Evolutionary conservation across 2,113 vertebrate genomes (phyloP), one percentile per base, ranked within the genome.

Genomic region (Pseudopipra pipra): DNA sequence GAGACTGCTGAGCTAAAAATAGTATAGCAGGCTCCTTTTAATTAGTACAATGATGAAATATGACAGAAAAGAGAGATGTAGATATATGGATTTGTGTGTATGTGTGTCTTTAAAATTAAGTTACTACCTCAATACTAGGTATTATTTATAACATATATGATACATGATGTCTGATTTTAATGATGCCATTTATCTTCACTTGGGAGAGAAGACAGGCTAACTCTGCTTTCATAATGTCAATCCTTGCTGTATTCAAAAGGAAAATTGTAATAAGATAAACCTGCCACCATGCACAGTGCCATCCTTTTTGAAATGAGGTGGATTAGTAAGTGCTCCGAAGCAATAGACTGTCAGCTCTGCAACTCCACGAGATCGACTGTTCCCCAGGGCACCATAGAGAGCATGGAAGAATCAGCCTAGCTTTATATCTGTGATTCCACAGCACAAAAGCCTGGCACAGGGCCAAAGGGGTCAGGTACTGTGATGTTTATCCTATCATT

Each of bases 61-160:
- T 85, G 96, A 95, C 96, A 97, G 92, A 94, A 93, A 76, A 95
- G 75, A 93, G 80, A 93, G 76, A 94, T 89, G 73, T 87, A 95
- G 95, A 94, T 96, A 89, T 91, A 95, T 94, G 80, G 90, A 95
- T 93, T 90, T 82, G 59, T 94, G 85, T 97, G 90, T 87, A 75
- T 86, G 72, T 93, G 65, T 95, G 88, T 96, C 95, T 92, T 96
- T 94, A 96, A 95, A 94, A 96, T 96, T 95, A 97, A 93, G 93
- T 97, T 96, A 97, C 94, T 94, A 96, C 86, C 77, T 87, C 80
- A 92, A 41, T 90, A 92, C 70, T 54, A 93, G 84, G 81, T 95
- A 89, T 93, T 96, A 96, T 96, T 96, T 96, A 95, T 97, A 96
- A 93, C 92, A 94, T 93, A 89, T 93, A 95, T 85, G 96, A 97